Evolutionary conservation across 2,797 vertebrate genomes (phyloP), one percentile per base, ranked within the genome.

Genomic region (Fistularia tabacaria): DNA sequence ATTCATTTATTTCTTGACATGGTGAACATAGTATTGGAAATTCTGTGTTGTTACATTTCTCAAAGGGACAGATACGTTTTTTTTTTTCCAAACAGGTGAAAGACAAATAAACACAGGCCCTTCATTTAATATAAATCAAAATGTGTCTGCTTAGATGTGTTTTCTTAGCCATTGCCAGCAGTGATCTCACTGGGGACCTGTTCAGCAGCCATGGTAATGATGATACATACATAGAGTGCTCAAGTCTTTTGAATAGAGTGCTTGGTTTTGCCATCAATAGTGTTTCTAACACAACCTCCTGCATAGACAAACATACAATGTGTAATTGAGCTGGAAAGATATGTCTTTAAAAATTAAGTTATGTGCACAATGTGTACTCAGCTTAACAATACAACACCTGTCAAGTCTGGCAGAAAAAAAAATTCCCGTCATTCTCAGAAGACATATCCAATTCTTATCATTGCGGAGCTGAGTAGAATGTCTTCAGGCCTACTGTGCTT

Each of bases 381-480:
- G 68, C 59, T 64, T 72, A 87, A 88, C 83, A 89, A 85, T 79
- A 72, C 80, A 71, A 54, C 77, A 85, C 80, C 85, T 88, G 84
- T 85, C 88, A 80, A 54, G 74, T 79, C 49, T 50, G 59, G 70
- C 64, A 60, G 53, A 71, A 76, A 70, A 60, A 76, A 63, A 40
- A 1, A 69, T 75, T 84, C 81, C 70, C 78, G 82, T 81, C 72
- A 80, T 80, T 80, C 74, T 87, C 56, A 14, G 48, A 47, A 79
- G 84, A 77, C 59, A 61, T 56, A 70, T 76, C 49, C 66, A 81
- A 69, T 75, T 83, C 74, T 83, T 83, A 71, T 81, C 76, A 61
- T 80, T 77, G 66, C 71, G 57, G 69, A 67, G 75, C 67, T 80
- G 76, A 66, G 81, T 70, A 64, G 71, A 79, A 80, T 76, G 69